A percentile compares a stretch with the other conserved stretches of the same genome.
phyloP scores from a whole-genome alignment of 2,113 vertebrate genomes.

The Clupea harengus region DNA sequence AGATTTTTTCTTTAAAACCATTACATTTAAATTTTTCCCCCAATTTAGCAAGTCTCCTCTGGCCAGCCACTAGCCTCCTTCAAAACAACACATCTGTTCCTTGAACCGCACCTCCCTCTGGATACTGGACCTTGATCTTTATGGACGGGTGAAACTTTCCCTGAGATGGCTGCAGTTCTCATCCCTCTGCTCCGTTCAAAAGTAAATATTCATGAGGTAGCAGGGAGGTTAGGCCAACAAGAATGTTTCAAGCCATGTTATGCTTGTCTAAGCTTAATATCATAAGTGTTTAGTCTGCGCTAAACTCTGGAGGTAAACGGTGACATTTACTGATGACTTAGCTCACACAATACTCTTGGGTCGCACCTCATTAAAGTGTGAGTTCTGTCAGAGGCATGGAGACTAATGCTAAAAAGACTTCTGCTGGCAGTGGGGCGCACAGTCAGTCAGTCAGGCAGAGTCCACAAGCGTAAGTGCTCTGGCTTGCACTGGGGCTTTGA shows the following conservation, averaged over 20 bases:
- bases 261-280: slow-evolving; percentile 12
- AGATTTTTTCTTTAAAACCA: background rate
- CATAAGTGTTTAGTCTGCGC: background rate
- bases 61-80: background rate
- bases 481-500: background rate
- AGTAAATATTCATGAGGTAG: background rate
- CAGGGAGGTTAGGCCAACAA: background rate
- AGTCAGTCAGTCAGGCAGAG: background rate
- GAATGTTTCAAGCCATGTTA: background rate
- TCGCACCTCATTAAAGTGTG: background rate
- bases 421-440: background rate
- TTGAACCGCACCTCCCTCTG: background rate
- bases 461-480: background rate
- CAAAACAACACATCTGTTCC: background rate
- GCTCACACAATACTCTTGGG: background rate
- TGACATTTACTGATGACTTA: slow-evolving; percentile 11
- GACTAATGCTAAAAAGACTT: background rate
- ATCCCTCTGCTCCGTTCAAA: background rate
- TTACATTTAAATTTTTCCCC: background rate
- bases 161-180: background rate
- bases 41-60: background rate
- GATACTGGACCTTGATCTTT: background rate
- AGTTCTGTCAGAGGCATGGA: background rate
- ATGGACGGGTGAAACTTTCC: background rate
- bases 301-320: background rate